phyloP scores from a whole-genome alignment of 2,797 vertebrate genomes.

The Cirrhinus molitorella region DNA sequence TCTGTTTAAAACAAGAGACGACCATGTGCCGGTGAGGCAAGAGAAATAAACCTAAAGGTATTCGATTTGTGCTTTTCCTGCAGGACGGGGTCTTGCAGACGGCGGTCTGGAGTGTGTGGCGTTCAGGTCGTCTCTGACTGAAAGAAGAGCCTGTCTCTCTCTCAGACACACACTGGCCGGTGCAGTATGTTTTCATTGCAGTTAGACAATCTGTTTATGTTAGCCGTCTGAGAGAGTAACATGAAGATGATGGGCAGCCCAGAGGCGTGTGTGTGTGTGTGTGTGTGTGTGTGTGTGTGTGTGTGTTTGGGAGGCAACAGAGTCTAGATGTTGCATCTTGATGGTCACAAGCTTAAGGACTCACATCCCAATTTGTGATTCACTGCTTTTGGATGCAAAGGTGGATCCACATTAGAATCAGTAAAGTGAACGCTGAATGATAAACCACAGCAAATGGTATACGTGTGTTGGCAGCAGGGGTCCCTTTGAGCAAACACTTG shows the following conservation, averaged over 20 bases:
- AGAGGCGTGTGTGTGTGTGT: constrained; percentile 30
- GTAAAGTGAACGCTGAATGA: neutral
- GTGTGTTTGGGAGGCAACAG: neutral
- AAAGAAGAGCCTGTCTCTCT: constrained; percentile 53
- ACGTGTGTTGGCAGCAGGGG: constrained; percentile 24
- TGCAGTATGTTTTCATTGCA: constrained; percentile 61
- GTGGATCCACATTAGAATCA: constrained; percentile 28
- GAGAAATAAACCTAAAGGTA: neutral
- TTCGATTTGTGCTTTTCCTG: constrained; percentile 2
- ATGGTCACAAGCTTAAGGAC: constrained; percentile 6
- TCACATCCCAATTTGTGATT: constrained; percentile 31
- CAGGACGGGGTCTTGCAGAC: constrained; percentile 13
- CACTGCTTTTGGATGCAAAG: constrained; percentile 8
- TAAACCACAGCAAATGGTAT: constrained; percentile 12
- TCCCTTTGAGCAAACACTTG: constrained; percentile 46
- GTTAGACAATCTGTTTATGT: constrained; percentile 62
- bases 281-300: constrained; percentile 41
- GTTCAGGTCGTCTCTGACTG: constrained; percentile 51
- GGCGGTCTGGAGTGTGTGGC: constrained; percentile 29
- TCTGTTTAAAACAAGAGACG: neutral
- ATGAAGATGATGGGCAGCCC: constrained; percentile 59
- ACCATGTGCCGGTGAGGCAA: neutral
- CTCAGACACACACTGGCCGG: constrained; percentile 35
- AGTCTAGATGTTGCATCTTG: constrained; percentile 25
- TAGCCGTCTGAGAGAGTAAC: constrained; percentile 60